phyloP scores from a whole-genome alignment of 2,113 vertebrate genomes.

The Charina bottae region DNA sequence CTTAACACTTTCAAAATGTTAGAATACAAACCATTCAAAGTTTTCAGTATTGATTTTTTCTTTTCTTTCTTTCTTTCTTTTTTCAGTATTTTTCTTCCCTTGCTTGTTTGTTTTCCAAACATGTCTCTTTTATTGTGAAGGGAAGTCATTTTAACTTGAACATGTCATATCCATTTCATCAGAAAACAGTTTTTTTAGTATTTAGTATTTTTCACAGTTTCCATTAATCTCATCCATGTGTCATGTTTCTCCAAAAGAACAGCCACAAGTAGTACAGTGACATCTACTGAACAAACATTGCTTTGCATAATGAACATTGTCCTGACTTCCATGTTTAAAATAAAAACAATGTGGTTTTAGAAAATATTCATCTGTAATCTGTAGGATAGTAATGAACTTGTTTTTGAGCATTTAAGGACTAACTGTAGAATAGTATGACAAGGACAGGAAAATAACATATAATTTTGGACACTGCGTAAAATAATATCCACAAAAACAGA shows the following conservation, averaged over 20 bases:
- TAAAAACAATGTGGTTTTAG: too few relatives aligned
- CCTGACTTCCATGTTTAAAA: neutral
- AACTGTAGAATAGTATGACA: neutral
- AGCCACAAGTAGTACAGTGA: neutral
- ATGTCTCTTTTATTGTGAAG: neutral
- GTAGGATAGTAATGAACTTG: neutral
- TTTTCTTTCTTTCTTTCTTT: too few relatives aligned
- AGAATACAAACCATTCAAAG: neutral
- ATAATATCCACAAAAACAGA: neutral
- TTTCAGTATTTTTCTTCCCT: too few relatives aligned
- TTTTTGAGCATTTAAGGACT: neutral
- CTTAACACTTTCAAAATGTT: neutral
- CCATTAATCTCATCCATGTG: neutral
- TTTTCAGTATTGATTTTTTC: neutral
- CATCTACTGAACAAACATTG: neutral
- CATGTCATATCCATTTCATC: neutral
- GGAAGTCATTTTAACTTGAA: neutral
- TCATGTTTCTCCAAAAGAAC: neutral
- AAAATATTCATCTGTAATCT: too few relatives aligned
- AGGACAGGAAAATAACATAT: neutral
- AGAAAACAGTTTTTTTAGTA: too few relatives aligned
- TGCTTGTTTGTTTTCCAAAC: neutral
- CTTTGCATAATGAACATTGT: neutral
- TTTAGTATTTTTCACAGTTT: neutral
- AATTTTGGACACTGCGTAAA: neutral